phyloP scores from a whole-genome alignment of 2,888 invertebrate genomes.

The Acronicta alni region DNA sequence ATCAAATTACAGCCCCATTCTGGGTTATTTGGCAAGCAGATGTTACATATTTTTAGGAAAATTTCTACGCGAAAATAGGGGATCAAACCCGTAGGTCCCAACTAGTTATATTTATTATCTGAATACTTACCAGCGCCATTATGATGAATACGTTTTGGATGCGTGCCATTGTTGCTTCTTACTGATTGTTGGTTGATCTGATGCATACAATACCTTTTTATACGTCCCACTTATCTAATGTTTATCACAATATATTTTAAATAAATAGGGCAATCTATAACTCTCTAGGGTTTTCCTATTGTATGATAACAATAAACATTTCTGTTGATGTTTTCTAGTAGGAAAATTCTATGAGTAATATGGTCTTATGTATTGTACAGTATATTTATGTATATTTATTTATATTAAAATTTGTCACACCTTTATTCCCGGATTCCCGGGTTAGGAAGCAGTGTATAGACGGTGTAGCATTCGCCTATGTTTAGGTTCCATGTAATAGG shows the following conservation, averaged over 20 bases:
- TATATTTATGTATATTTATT: too few species aligned
- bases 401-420: too few species aligned
- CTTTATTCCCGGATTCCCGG: too few species aligned
- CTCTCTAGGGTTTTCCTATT: slow-evolving; percentile 61
- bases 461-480: too few species aligned
- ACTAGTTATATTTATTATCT: too few species aligned
- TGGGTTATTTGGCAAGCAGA: too few species aligned
- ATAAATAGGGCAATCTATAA: slow-evolving; percentile 63
- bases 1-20: too few species aligned
- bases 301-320: slow-evolving; percentile 36
- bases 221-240: slow-evolving; percentile 36
- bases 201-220: slow-evolving; percentile 34
- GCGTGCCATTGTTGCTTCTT: slow-evolving; percentile 40
- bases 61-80: too few species aligned
- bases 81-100: too few species aligned
- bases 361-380: not conserved
- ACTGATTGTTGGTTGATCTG: slow-evolving; percentile 13
- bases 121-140: slow-evolving; percentile 39
- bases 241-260: slow-evolving; percentile 44
- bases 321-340: slow-evolving; percentile 21
- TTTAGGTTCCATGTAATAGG: too few species aligned
- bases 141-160: slow-evolving; percentile 25
- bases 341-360: slow-evolving; percentile 1
- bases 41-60: too few species aligned
- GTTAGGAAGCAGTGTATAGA: too few species aligned